phyloP scores from a whole-genome alignment of 2,113 vertebrate genomes.

The Triplophysa siluroides region DNA sequence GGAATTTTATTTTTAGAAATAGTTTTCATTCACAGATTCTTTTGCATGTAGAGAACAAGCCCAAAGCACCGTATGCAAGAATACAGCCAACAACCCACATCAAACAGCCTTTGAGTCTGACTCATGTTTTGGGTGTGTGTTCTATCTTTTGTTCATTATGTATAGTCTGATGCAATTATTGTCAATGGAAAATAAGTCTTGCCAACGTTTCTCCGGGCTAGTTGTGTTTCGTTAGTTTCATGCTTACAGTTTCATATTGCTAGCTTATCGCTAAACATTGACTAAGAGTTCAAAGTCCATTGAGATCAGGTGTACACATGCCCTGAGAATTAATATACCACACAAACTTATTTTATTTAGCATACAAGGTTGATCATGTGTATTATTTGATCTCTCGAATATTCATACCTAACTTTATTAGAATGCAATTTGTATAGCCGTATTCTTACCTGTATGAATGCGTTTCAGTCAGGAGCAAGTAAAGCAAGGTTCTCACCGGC shows the following conservation, averaged over 20 bases:
- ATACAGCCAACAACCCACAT: constrained; percentile 8
- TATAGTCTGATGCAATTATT: neutral
- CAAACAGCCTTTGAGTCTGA: neutral
- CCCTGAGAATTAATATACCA: neutral
- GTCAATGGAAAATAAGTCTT: neutral
- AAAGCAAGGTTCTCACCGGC: neutral
- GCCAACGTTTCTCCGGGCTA: neutral
- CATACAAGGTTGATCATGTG: neutral
- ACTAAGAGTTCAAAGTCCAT: constrained; percentile 29
- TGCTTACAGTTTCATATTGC: neutral
- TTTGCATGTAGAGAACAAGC: neutral
- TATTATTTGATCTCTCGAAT: neutral
- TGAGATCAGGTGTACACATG: neutral
- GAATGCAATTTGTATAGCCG: neutral
- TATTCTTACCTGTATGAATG: constrained; percentile 16
- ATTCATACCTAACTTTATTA: neutral
- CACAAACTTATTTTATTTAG: neutral
- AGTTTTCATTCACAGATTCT: too few species aligned
- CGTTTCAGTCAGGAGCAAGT: neutral
- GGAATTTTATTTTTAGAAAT: too few species aligned
- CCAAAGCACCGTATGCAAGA: neutral
- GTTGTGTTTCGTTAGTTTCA: neutral
- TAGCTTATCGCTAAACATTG: constrained; percentile 33
- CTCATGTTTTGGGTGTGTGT: constrained; percentile 1
- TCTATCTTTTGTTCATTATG: constrained; percentile 6